Evolutionary conservation across 2,113 vertebrate genomes (phyloP).

Genomic region (Eulemur macaco): DNA sequence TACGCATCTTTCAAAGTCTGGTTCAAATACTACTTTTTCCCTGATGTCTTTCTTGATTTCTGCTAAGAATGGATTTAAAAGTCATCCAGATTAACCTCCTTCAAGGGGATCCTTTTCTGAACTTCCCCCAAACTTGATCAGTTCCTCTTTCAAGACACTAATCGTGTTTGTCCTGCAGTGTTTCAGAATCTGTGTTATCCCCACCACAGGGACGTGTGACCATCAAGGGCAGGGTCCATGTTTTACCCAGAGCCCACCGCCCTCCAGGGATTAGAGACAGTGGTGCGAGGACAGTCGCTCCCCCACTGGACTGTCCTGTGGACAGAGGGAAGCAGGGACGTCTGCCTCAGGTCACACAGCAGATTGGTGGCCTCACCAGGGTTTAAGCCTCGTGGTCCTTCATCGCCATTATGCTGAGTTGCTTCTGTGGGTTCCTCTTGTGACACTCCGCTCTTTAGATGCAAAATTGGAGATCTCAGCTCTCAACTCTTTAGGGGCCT

Average conservation of each 20-base stretch:
- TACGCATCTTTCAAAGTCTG: slow-evolving; percentile 16
- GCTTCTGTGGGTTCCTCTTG: not conserved
- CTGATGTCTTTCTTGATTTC: not conserved
- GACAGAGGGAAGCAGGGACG: not conserved
- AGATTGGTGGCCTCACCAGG: not conserved
- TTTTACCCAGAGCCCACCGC: not conserved
- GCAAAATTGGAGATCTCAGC: not conserved
- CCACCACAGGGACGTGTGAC: not conserved
- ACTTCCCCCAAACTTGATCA: not conserved
- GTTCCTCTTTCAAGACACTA: not conserved
- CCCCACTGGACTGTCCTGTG: not conserved
- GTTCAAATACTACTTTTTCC: slow-evolving; percentile 3
- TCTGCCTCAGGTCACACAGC: not conserved
- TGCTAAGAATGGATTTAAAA: slow-evolving; percentile 38
- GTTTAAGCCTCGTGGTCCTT: not conserved
- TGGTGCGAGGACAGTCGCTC: not conserved
- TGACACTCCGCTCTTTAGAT: not conserved
- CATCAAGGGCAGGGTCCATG: accelerated
- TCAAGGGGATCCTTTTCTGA: not conserved
- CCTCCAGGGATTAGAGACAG: not conserved
- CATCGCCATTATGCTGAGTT: not conserved
- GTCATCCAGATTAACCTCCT: slow-evolving; percentile 34
- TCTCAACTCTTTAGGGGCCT: not conserved
- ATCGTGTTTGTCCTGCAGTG: not conserved
- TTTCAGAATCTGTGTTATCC: not conserved